phyloP scores from a whole-genome alignment of 2,797 vertebrate species.

The Microcaecilia unicolor region DNA sequence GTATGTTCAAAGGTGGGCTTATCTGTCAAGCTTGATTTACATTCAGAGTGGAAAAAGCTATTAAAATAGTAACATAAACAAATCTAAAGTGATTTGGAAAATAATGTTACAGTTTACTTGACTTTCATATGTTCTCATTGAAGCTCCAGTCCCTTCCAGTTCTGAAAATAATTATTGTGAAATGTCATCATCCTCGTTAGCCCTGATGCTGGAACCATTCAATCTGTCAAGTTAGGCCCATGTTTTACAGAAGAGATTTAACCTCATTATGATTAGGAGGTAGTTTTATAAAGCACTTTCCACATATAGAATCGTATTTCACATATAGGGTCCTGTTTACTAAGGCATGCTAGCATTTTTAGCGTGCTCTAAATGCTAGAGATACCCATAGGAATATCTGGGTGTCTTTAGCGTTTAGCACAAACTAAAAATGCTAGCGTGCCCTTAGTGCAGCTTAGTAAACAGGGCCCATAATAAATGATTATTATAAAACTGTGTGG shows the following conservation, averaged over 20 bases:
- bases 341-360: too few relatives aligned
- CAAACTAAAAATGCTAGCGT: too few relatives aligned
- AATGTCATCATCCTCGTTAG: background rate
- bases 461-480: too few relatives aligned
- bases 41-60: constrained; percentile 34
- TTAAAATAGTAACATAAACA: constrained; percentile 28
- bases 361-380: too few relatives aligned
- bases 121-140: constrained; percentile 21
- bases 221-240: background rate
- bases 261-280: too few relatives aligned
- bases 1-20: constrained; percentile 48
- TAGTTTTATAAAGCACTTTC: too few relatives aligned
- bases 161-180: background rate
- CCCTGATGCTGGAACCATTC: background rate
- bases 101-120: constrained; percentile 13
- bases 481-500: too few relatives aligned
- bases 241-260: background rate
- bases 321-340: too few relatives aligned
- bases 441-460: too few relatives aligned
- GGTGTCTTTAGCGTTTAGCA: too few relatives aligned
- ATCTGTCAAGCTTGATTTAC: constrained; percentile 50
- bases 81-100: constrained; percentile 9
- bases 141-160: background rate
- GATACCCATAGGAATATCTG: too few relatives aligned
- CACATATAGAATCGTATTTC: too few relatives aligned